Percentiles rank a stretch among this genome's conserved stretches.
phyloP scores from a whole-genome alignment of 2,113 vertebrate genomes.

The Bolborhynchus lineola region DNA sequence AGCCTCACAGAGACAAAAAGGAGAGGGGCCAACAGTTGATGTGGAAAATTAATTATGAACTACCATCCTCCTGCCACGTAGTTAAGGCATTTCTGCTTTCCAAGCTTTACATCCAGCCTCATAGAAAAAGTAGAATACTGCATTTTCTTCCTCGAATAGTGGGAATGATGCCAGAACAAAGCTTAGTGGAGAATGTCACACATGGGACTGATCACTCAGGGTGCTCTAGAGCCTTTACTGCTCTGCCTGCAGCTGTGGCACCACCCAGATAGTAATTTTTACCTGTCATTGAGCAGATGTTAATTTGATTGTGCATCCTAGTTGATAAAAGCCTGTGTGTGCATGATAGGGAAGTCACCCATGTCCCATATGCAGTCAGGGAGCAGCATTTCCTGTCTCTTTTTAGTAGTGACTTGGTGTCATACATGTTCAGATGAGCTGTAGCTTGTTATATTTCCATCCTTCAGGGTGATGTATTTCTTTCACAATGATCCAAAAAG shows the following conservation, averaged over 20 bases:
- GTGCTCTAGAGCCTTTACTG: not conserved
- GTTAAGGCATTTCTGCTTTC: slow-evolving; percentile 4
- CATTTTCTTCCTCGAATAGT: not conserved
- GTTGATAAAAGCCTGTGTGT: not conserved
- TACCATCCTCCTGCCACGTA: not conserved
- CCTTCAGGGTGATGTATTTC: not conserved
- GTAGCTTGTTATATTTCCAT: not conserved
- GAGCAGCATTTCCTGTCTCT: not conserved
- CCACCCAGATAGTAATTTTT: not conserved
- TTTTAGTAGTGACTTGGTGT: not conserved
- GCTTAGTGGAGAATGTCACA: not conserved
- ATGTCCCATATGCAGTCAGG: not conserved
- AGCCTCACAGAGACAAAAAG: slow-evolving; percentile 35
- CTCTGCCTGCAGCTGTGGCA: not conserved
- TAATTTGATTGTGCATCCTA: not conserved
- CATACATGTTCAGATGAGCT: not conserved
- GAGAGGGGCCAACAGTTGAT: not conserved
- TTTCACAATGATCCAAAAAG: not conserved
- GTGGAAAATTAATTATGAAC: slow-evolving; percentile 43
- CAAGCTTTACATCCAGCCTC: not conserved
- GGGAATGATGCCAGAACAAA: not conserved
- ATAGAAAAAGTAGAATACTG: not conserved
- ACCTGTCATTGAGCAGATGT: not conserved
- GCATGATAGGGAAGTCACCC: not conserved
- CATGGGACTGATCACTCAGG: not conserved